Conservation (phyloP, 2,113 vertebrate genomes). For the Rhinopomastus cyanomelas region DNA sequence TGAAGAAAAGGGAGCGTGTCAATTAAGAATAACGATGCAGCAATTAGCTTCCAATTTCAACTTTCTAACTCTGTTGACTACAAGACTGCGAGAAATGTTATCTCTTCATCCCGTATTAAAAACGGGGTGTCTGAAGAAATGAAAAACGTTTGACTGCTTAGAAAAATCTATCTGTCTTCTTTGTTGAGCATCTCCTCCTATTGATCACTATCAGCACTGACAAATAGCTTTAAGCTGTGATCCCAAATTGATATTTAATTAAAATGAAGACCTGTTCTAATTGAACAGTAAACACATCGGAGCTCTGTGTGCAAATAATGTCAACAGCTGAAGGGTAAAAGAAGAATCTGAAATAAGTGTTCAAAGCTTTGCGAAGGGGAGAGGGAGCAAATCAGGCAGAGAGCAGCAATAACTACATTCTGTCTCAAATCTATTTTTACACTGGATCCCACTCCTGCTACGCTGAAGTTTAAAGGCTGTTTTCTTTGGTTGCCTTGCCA, state of each 20-base stretch:
- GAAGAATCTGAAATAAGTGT: slow-evolving; percentile 70
- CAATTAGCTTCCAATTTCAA: slow-evolving; percentile 55
- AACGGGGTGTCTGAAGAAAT: slow-evolving; percentile 26
- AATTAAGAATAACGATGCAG: slow-evolving; percentile 66
- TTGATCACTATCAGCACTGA: slow-evolving; percentile 72
- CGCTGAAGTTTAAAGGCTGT: slow-evolving; percentile 49
- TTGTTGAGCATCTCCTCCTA: slow-evolving; percentile 65
- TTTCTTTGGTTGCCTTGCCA: slow-evolving; percentile 56
- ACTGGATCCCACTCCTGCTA: slow-evolving; percentile 67
- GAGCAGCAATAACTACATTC: slow-evolving; percentile 77
- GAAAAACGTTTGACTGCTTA: slow-evolving; percentile 43
- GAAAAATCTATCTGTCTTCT: slow-evolving; percentile 67
- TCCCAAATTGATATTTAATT: slow-evolving; percentile 79
- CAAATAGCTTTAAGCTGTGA: slow-evolving; percentile 70
- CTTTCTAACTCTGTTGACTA: slow-evolving; percentile 49
- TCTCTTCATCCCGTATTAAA: slow-evolving; percentile 42
- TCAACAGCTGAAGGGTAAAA: slow-evolving; percentile 75
- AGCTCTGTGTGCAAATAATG: slow-evolving; percentile 75
- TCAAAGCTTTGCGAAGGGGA: slow-evolving; percentile 70
- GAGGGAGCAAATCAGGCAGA: slow-evolving; percentile 59
- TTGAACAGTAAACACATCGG: slow-evolving; percentile 74
- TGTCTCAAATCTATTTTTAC: slow-evolving; percentile 68
- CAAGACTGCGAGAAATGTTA: slow-evolving; percentile 66
- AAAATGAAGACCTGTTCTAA: slow-evolving; percentile 77
- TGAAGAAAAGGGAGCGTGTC: slow-evolving; percentile 51